A percentile compares a stretch with the other conserved stretches of the same genome.
Conservation (phyloP, 2,888 invertebrate species). For the Dicranocentrus wangi region DNA sequence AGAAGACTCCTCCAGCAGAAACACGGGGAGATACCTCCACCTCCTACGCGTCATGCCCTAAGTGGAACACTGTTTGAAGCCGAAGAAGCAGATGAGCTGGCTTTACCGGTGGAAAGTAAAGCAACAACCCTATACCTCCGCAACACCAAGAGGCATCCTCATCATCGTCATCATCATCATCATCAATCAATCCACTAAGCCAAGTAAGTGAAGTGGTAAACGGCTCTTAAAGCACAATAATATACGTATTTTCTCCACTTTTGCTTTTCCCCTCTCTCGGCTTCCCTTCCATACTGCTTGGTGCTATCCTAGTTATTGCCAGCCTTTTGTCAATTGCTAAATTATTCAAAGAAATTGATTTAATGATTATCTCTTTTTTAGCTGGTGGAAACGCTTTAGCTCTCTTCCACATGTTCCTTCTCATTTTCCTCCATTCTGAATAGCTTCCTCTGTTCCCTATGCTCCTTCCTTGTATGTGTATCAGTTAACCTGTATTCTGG, state of each 20-base stretch:
- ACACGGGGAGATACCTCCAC: conserved; percentile 11
- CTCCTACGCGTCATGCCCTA: not conserved
- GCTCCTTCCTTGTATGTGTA: not conserved
- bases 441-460: not conserved
- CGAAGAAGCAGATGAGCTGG: conserved; percentile 22
- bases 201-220: conserved; percentile 64
- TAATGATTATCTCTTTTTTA: conserved; percentile 66
- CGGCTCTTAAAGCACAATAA: conserved; percentile 58
- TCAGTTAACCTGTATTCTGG: conserved; percentile 43
- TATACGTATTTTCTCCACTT: conserved; percentile 37
- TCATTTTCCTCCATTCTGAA: conserved; percentile 14
- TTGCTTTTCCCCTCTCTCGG: conserved; percentile 33
- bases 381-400: conserved; percentile 23
- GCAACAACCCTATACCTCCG: conserved; percentile 6
- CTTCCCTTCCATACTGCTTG: not conserved
- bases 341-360: conserved; percentile 69
- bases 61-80: conserved; percentile 9
- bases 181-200: conserved; percentile 45
- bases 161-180: conserved; percentile 29
- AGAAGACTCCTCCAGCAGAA: conserved; percentile 2
- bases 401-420: conserved; percentile 45
- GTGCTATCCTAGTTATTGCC: conserved; percentile 44
- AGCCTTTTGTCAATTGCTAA: conserved; percentile 68
- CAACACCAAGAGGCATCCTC: conserved; percentile 17
- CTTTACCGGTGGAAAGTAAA: conserved; percentile 37